Percentiles rank a stretch among this genome's conserved stretches.
These are phyloP conservation scores for Hofmannophila pseudospretella DNA, from an alignment of 2,888 invertebrate genomes.

Conservation along the genomic window DNA sequence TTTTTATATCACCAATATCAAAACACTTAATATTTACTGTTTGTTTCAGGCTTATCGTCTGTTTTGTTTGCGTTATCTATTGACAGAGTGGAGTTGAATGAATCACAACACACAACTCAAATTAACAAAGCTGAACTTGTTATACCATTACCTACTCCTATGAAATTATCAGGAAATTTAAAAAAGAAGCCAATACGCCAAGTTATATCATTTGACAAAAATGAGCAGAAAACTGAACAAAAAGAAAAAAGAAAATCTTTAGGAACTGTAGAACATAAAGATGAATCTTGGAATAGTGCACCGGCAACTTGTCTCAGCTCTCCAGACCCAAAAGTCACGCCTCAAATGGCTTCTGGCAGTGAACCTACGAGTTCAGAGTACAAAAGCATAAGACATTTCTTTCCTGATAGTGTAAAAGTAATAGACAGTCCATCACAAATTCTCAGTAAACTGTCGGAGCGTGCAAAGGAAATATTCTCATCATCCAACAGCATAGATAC, in stretches of 20 bases:
- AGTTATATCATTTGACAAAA: constrained; percentile 72
- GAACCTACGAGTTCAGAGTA: constrained; percentile 68
- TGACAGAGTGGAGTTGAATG: constrained; percentile 89
- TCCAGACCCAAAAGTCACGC: constrained; percentile 59
- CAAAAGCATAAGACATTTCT: constrained; percentile 62
- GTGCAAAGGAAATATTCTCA: constrained; percentile 73
- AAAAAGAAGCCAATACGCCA: constrained; percentile 66
- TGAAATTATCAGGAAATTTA: constrained; percentile 60
- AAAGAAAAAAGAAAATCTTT: constrained; percentile 29
- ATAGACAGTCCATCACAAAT: constrained; percentile 71
- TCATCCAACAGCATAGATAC: constrained; percentile 65
- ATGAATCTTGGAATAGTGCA: constrained; percentile 73
- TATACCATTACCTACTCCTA: constrained; percentile 82
- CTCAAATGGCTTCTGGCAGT: constrained; percentile 52
- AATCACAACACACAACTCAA: constrained; percentile 69
- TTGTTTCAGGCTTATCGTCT: constrained; percentile 85
- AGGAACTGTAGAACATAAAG: constrained; percentile 25
- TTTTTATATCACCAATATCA: too few species aligned
- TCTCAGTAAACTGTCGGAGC: constrained; percentile 62
- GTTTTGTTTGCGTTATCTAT: constrained; percentile 95
- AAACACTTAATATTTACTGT: background rate
- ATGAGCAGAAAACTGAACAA: constrained; percentile 37
- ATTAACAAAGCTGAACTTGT: constrained; percentile 80
- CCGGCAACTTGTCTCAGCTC: constrained; percentile 81
- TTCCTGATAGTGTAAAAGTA: constrained; percentile 64